Base-by-base conservation (phyloP, 2,888 invertebrate genomes). In the Eledone cirrhosa region DNA sequence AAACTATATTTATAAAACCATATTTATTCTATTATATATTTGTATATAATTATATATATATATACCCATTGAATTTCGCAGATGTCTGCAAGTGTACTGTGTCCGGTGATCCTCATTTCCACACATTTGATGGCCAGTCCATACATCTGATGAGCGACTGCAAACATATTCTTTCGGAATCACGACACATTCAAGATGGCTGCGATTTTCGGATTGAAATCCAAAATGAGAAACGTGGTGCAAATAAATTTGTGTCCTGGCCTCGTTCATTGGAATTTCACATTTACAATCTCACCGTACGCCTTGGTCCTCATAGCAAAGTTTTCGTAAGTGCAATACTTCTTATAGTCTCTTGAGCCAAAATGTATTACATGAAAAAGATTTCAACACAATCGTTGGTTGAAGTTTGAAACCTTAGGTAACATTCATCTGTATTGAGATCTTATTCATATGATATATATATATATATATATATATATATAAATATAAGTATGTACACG, bases 41-140 rank as follows among this genome's bases (percentile, higher is more conserved):
- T n/a, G n/a, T n/a, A 41, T 41, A 41, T 41, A 41, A 5, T 8
- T 41, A 3, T 41, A 41, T 41, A 41, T 11, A 41, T 41, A 41
- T 41, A 41, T 41, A 8, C 41, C 11, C 8, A 8, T 41, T 41
- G 41, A 41, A 41, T 41, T 41, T 19, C 41, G 1, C 31, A 72
- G 72, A 72, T 22, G 48, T 80, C 22, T 81, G 81, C 47, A 80
- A 79, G 19, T 81, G 81, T 77, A 78, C 80, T 29, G 81, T 79
- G 14, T 81, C 79, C 53, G 81, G 81, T 19, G 81, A 81, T 67
- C 81, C 81, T 16, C 81, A 81, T 72, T 80, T 79, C 77, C 77
- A 69, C 47, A 77, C 77, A 19, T 81, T 75, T 59, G 81, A 81
- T n/a, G 77, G 74, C 14, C 67, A 78, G 16, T 76, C 76, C 27